Percentiles rank a stretch among this genome's conserved stretches.
Conservation (phyloP, 2,888 invertebrate species). For the Leptopilina syphax region DNA sequence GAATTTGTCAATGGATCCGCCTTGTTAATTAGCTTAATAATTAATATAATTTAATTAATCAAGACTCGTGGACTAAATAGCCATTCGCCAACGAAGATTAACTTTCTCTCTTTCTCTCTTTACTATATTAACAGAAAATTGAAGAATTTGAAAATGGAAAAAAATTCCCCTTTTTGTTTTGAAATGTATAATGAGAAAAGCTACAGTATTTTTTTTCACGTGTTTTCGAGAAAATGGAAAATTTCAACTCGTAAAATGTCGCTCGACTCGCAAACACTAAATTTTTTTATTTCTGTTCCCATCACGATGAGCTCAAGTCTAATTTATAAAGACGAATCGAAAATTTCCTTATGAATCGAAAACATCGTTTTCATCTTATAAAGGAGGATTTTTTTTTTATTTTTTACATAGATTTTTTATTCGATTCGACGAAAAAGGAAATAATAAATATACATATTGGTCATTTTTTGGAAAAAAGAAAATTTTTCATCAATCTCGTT, state of each 20-base stretch:
- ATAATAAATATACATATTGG: slow-evolving; percentile 1
- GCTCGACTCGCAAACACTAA: slow-evolving; percentile 21
- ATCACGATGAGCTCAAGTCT: slow-evolving; percentile 14
- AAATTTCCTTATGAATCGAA: neutral
- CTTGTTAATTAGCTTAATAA: no score
- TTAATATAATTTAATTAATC: slow-evolving; percentile 4
- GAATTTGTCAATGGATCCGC: no score
- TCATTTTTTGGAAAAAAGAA: neutral
- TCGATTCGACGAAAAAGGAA: neutral
- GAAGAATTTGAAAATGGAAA: no score
- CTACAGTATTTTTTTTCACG: neutral
- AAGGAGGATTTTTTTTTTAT: neutral
- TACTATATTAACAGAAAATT: no score
- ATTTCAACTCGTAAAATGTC: slow-evolving; percentile 10
- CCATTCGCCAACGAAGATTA: slow-evolving; percentile 24
- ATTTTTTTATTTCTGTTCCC: slow-evolving; percentile 24
- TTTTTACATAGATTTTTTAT: neutral
- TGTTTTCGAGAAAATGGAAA: slow-evolving; percentile 4
- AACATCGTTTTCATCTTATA: neutral
- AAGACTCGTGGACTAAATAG: slow-evolving; percentile 26
- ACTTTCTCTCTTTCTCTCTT: neutral
- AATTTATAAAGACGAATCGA: slow-evolving; percentile 10
- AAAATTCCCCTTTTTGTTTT: no score
- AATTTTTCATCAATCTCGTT: slow-evolving; percentile 20
- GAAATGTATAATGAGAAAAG: neutral